Conservation (phyloP, 1,140 invertebrate genomes). For the Lepidurus apus region DNA sequence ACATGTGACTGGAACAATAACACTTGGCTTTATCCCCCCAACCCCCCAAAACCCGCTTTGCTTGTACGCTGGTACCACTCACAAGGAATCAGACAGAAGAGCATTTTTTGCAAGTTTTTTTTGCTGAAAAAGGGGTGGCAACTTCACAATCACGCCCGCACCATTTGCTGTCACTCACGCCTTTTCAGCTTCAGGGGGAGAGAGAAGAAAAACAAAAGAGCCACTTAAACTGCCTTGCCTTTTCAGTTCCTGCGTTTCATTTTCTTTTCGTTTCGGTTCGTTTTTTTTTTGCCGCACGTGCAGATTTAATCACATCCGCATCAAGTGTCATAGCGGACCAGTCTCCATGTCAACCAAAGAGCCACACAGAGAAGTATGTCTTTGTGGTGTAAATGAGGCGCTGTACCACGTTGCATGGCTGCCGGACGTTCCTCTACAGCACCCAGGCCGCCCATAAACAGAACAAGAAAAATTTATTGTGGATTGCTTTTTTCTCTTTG, state of each 20-base stretch:
- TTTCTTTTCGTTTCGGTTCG: neutral
- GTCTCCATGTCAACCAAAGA: conserved; percentile 21
- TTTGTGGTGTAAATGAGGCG: conserved; percentile 21
- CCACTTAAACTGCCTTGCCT: neutral
- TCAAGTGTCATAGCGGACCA: conserved; percentile 14
- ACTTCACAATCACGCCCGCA: conserved; percentile 17
- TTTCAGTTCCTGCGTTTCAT: neutral
- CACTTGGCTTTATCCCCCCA: neutral
- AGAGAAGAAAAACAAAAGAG: neutral
- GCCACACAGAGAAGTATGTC: conserved; percentile 6
- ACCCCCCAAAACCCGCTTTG: neutral
- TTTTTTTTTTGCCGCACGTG: conserved; percentile 6
- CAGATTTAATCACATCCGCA: conserved; percentile 15
- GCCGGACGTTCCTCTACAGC: conserved; percentile 20
- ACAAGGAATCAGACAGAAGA: neutral
- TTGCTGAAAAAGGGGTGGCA: neutral
- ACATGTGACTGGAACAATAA: conserved; percentile 7
- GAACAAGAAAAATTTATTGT: conserved; percentile 14
- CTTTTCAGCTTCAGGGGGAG: neutral
- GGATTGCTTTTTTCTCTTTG: neutral
- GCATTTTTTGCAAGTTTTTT: neutral
- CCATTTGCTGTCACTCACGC: neutral
- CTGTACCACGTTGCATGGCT: conserved; percentile 16
- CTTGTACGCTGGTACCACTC: neutral
- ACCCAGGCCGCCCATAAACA: conserved; percentile 20